These are phyloP conservation scores for Leucophenga maculata DNA, from an alignment of 2,888 invertebrate genomes.

Conservation along the genomic window DNA sequence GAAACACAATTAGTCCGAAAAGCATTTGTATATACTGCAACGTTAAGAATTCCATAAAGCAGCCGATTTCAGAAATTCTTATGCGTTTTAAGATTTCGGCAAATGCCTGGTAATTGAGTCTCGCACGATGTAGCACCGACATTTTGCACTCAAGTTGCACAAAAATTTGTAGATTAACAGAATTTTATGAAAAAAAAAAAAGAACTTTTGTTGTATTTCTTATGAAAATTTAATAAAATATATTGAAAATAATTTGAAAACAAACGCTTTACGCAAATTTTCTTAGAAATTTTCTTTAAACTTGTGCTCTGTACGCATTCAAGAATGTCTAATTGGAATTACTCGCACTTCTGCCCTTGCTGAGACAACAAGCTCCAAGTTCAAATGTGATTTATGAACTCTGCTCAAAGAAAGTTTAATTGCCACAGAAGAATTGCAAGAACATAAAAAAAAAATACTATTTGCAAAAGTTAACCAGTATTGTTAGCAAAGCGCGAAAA, in stretches of 20 bases:
- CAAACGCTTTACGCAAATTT: not conserved
- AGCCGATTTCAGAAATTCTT: not conserved
- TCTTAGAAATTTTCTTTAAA: not conserved
- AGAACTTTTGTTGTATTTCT: too few relatives aligned
- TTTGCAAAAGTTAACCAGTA: constrained; percentile 18
- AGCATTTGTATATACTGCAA: constrained; percentile 9
- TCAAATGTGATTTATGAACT: constrained; percentile 63
- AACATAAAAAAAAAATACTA: not conserved
- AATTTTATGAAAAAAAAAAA: not conserved
- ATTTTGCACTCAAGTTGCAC: not conserved
- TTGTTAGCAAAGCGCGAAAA: constrained; percentile 24
- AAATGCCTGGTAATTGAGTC: not conserved
- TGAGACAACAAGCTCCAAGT: not conserved
- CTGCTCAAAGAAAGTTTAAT: constrained; percentile 62
- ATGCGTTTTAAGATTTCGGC: not conserved
- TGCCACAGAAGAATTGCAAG: constrained; percentile 53
- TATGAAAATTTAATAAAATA: too few relatives aligned
- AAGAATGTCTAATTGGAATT: not conserved
- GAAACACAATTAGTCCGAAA: not conserved
- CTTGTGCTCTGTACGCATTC: not conserved
- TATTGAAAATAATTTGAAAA: too few relatives aligned
- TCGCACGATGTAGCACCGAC: not conserved
- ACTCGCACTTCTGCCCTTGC: not conserved
- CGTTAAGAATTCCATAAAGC: constrained; percentile 5
- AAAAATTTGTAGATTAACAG: not conserved